Evolutionary conservation across 2,888 invertebrate species (phyloP), one percentile per base, ranked within the genome.

Genomic region (Epistrophe grossulariae): DNA sequence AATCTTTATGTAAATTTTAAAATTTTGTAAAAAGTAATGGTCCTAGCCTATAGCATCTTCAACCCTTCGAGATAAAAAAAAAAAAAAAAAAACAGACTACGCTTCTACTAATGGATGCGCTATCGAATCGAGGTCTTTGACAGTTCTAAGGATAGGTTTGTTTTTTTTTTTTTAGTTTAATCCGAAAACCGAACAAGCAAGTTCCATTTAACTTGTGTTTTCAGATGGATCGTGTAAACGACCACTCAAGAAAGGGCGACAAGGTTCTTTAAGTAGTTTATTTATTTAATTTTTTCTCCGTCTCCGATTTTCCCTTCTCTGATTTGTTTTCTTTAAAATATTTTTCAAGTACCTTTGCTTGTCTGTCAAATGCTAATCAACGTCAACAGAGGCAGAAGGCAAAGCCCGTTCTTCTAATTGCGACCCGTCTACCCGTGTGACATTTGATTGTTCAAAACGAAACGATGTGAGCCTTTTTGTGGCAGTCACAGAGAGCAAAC

Each of bases 331-430:
- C 15, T 57, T 43, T 66, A 28, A 55, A 70, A 55, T 55, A 43
- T 45, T 35, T 73, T 9, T 38, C 52, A 52, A 73, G 66, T 60
- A 70, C 68, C 31, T 55, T 52, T 35, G 55, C 70, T 52, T 62
- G 74, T 43, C 74, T 72, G 79, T 79, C 83, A 79, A 70, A 74
- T 57, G 79, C 83, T 74, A 84, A 84, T 84, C 74, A 84, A 79
- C 74, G 73, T 59, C 79, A 70, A n/a, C n/a, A 40, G 11, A 83
- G 48, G 7, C 48, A 35, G 48, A 48, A 50, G 38, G 31, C 48
- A 31, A 19, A 17, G 50, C 60, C 55, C 45, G 73, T 74, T 79
- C 55, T 68, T 79, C 73, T 78, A 78, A 83, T 83, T 83, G 72
- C 59, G 62, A 78, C 78, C 78, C 64, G 40, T 45, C 80, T 71